Evolutionary conservation across 2,113 vertebrate species (phyloP).

Genomic region (Chitala chitala): DNA sequence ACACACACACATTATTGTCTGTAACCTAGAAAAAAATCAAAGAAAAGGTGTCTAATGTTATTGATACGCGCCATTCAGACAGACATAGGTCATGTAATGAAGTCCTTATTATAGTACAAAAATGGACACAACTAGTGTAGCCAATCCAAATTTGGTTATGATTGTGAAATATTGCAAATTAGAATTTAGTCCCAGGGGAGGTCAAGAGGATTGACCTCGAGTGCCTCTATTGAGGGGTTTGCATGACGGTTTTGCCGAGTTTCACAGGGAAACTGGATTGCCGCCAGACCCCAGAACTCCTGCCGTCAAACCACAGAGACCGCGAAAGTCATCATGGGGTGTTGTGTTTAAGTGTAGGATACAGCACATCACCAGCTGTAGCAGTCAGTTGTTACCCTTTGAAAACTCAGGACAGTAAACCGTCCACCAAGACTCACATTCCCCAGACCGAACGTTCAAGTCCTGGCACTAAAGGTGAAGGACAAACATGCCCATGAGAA

Average conservation of each 20-base stretch:
- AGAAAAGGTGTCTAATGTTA: too few species aligned
- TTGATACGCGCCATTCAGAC: too few species aligned
- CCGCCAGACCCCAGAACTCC: conserved; percentile 2
- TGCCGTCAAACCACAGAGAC: conserved; percentile 13
- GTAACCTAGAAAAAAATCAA: too few species aligned
- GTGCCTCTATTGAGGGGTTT: conserved; percentile 27
- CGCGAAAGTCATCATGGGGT: conserved; percentile 30
- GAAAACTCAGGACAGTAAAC: conserved; percentile 34
- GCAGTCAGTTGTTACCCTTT: not conserved
- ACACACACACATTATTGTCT: too few species aligned
- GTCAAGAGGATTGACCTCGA: not conserved
- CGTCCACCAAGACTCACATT: conserved; percentile 27
- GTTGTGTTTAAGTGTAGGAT: conserved; percentile 15
- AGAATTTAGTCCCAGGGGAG: not conserved
- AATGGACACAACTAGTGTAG: too few species aligned
- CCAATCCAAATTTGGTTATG: too few species aligned
- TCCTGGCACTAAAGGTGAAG: conserved; percentile 15
- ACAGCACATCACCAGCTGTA: conserved; percentile 14
- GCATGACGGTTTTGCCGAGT: conserved; percentile 8
- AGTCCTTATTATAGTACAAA: too few species aligned
- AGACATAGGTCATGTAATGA: too few species aligned
- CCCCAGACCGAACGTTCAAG: conserved; percentile 29
- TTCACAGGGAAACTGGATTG: not conserved
- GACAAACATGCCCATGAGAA: conserved; percentile 29
- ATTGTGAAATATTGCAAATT: not conserved